Conservation (phyloP, 2,797 vertebrate species). For the Pangasius krempfi region DNA sequence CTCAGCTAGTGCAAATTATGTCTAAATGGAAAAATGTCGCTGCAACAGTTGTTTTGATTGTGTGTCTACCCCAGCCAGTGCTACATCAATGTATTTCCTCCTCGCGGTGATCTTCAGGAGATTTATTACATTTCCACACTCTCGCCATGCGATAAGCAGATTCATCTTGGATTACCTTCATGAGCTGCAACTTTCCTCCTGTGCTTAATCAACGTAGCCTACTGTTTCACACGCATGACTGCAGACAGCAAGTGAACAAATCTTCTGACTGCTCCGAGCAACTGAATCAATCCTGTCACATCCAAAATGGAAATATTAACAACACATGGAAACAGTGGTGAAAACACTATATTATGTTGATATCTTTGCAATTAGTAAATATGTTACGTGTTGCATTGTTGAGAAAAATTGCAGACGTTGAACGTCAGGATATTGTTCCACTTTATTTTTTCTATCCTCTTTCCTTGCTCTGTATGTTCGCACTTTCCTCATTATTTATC, state of each 20-base stretch:
- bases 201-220: slow-evolving; percentile 12
- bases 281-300: not conserved
- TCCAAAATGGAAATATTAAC: not conserved
- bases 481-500: not conserved
- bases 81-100: slow-evolving; percentile 30
- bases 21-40: slow-evolving; percentile 6
- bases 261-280: not conserved
- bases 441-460: no score
- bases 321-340: not conserved
- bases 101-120: slow-evolving; percentile 30
- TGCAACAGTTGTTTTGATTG: not conserved
- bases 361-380: not conserved
- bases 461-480: no score
- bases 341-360: not conserved
- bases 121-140: slow-evolving; percentile 38
- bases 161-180: slow-evolving; percentile 37
- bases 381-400: not conserved
- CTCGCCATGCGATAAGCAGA: slow-evolving; percentile 32
- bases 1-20: slow-evolving; percentile 14
- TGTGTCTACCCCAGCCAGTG: slow-evolving; percentile 10
- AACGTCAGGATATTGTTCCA: no score
- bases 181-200: slow-evolving; percentile 18
- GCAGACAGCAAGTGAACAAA: not conserved
- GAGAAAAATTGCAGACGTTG: not conserved
- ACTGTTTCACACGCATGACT: slow-evolving; percentile 20